Evolutionary conservation across 2,888 invertebrate species (phyloP).

Genomic region (Ashinkailepas kermadecensis): DNA sequence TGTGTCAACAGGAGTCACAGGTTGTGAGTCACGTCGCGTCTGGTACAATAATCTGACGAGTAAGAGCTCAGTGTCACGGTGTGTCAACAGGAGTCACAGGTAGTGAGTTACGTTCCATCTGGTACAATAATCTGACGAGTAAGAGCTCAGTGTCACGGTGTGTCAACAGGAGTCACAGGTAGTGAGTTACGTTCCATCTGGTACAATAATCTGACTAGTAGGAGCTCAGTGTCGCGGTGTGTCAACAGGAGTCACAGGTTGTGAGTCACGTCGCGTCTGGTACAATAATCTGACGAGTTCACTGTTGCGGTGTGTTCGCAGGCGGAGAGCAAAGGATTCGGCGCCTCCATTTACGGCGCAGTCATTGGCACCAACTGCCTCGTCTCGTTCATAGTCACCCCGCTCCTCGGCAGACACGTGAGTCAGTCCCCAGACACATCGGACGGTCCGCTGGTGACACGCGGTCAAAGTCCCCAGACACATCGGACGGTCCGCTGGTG

Average conservation of each 20-base stretch:
- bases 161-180: not conserved
- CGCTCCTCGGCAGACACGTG: constrained; percentile 37
- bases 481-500: no score
- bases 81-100: constrained; percentile 34
- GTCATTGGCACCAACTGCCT: constrained; percentile 38
- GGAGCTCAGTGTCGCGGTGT: no score
- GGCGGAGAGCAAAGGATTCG: constrained; percentile 37
- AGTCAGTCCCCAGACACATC: constrained; percentile 3
- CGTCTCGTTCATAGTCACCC: constrained; percentile 38
- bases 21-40: not conserved
- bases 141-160: not conserved
- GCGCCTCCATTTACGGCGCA: constrained; percentile 37
- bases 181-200: not conserved
- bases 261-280: not conserved
- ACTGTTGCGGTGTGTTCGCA: constrained; percentile 24
- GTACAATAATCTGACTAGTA: no score
- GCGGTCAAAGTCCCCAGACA: no score
- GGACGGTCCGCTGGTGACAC: no score
- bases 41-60: not conserved
- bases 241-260: not conserved
- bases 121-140: no score
- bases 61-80: not conserved
- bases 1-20: not conserved
- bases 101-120: not conserved
- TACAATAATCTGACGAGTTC: not conserved